Evolutionary conservation across 2,113 vertebrate genomes (phyloP).

Genomic region (Sylvilagus bachmani): DNA sequence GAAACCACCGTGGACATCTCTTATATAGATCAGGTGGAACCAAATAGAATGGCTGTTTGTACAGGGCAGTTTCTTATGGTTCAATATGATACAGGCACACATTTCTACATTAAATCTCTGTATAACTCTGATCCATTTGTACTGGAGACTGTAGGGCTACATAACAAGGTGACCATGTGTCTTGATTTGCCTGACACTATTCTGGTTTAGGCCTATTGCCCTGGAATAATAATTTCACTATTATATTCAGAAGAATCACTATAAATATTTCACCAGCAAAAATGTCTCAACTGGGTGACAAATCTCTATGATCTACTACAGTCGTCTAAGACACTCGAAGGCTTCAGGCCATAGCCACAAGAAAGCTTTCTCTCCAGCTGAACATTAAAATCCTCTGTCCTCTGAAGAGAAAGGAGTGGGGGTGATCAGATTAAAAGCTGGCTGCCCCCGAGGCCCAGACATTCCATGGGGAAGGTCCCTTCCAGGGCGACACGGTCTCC

Average conservation of each 20-base stretch:
- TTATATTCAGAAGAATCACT: background rate
- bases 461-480: background rate
- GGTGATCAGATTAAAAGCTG: background rate
- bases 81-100: background rate
- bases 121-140: background rate
- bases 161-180: background rate
- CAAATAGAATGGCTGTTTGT: background rate
- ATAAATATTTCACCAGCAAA: background rate
- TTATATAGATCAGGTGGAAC: background rate
- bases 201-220: background rate
- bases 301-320: conserved; percentile 16
- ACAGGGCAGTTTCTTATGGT: background rate
- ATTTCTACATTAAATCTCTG: background rate
- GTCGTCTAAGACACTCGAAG: background rate
- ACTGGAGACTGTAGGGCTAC: background rate
- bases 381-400: background rate
- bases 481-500: background rate
- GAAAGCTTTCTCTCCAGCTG: background rate
- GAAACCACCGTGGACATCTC: background rate
- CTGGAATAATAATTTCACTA: conserved; percentile 14
- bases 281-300: background rate
- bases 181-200: background rate
- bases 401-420: background rate
- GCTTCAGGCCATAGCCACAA: background rate
- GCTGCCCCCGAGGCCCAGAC: background rate